Conservation (phyloP, 2,888 invertebrate genomes). For the Gymnocheta viridis region DNA sequence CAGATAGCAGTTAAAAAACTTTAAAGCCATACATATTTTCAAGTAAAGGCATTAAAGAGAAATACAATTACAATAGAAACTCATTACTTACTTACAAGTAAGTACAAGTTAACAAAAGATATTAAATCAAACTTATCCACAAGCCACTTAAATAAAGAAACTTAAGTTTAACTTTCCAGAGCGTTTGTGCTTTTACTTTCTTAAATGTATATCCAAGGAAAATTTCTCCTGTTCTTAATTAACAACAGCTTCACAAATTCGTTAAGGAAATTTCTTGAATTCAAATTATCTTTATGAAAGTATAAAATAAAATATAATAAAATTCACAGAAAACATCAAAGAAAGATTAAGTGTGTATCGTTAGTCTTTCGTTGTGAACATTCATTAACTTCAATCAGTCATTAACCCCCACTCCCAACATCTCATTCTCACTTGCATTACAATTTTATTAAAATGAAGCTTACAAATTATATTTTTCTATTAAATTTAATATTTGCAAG, state of each 20-base stretch:
- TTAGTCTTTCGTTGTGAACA: slow-evolving; percentile 36
- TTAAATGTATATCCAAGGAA: background rate
- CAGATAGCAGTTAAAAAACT: too few relatives aligned
- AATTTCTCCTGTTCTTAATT: background rate
- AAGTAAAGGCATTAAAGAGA: too few relatives aligned
- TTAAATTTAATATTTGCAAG: slow-evolving; percentile 29
- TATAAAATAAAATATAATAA: background rate
- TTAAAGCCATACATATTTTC: too few relatives aligned
- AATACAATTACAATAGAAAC: too few relatives aligned
- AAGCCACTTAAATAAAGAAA: too few relatives aligned
- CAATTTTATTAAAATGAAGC: background rate
- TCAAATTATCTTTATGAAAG: background rate
- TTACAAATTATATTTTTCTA: slow-evolving; percentile 13
- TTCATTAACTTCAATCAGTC: background rate
- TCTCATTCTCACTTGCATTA: background rate
- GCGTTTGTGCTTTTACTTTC: background rate
- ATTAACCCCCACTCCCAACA: background rate
- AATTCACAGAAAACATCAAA: background rate
- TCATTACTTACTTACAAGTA: too few relatives aligned
- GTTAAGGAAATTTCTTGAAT: background rate
- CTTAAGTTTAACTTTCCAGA: background rate
- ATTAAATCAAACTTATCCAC: too few relatives aligned
- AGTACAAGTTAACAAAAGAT: too few relatives aligned
- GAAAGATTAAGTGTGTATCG: slow-evolving; percentile 17
- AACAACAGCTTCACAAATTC: background rate